Percentiles rank a stretch among this genome's conserved stretches.
These are phyloP conservation scores for Siderastrea siderea DNA, from an alignment of 92 coral and sea anemone species.

Conservation along the genomic window DNA sequence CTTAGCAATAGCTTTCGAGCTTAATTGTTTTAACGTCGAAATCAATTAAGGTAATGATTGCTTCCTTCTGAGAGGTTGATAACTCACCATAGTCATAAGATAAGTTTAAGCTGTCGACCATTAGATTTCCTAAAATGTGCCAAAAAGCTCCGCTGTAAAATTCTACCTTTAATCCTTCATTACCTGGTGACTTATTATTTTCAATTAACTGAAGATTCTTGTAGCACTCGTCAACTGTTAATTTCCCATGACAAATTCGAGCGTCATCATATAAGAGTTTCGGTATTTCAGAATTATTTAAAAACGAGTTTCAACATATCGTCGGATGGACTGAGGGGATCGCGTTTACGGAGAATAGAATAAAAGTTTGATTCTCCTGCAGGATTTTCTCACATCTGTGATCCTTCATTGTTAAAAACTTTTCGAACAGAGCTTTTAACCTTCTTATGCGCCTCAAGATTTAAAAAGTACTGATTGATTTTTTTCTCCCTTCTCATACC, in stretches of 20 bases:
- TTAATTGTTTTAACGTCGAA: conserved; percentile 40
- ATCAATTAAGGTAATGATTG: background rate
- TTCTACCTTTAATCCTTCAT: conserved; percentile 49
- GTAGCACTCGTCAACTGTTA: no score
- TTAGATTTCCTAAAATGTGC: background rate
- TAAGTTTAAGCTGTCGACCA: background rate
- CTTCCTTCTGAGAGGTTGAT: no score
- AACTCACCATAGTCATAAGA: background rate
- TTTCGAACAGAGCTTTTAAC: conserved; percentile 30
- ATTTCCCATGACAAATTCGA: no score
- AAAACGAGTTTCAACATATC: background rate
- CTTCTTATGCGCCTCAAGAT: no score
- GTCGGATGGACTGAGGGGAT: background rate
- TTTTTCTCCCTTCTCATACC: no score
- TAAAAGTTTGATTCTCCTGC: conserved; percentile 35
- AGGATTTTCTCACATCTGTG: conserved; percentile 10
- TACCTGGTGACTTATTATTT: no score
- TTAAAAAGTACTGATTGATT: no score
- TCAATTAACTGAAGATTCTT: no score
- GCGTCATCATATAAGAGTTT: conserved; percentile 27
- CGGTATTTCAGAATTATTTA: conserved; percentile 21
- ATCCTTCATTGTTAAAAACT: conserved; percentile 21
- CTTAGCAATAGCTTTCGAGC: no score
- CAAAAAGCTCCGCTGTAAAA: conserved; percentile 60
- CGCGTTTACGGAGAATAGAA: conserved; percentile 35